Evolutionary conservation across 1,140 invertebrate species (phyloP), one percentile per base, ranked within the genome.

Genomic region (Oryctes rhinoceros): DNA sequence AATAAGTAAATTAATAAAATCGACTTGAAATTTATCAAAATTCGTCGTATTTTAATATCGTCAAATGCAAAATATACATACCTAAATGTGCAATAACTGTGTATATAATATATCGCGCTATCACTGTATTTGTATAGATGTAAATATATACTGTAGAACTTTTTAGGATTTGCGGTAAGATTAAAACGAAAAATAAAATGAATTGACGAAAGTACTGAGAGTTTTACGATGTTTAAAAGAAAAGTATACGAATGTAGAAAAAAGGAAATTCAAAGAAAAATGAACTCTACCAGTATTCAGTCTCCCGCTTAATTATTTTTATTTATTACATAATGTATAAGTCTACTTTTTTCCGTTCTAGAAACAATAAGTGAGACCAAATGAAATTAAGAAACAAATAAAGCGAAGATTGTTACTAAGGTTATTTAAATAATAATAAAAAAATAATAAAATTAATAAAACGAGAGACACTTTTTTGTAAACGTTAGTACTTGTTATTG

Each of bases 41-140:
- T 39, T 37, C 35, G 4, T 76, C 30, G 74, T 76, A 76, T 76
- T 76, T 76, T 71, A 71, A 11, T 71, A 71, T 53, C 49, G 49
- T 53, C 65, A 67, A 67, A 67, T 30, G 18, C 20, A 67, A 11
- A 67, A 67, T 20, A 67, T 67, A 67, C 65, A 67, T 35, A 67
- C 65, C 18, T 67, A 53, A 53, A 81, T 81, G 87, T 87, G 87
- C 87, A 87, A 87, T 87, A 87, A 87, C 85, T 85, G 84, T 87
- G 85, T 87, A 86, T 83, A 87, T 86, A 87, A 79, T 20, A 48
- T 71, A 80, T 71, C 77, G 76, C 71, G 76, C 79, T 82, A 20
- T 80, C 83, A 83, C 83, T 86, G 83, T 87, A 82, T 82, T 84
- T 87, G 85, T 87, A 87, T 87, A 87, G 84, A 85, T 87, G 87